Evolutionary conservation across 2,888 invertebrate species (phyloP), one percentile per base, ranked within the genome.

Genomic region (Ganaspis brasiliensis): DNA sequence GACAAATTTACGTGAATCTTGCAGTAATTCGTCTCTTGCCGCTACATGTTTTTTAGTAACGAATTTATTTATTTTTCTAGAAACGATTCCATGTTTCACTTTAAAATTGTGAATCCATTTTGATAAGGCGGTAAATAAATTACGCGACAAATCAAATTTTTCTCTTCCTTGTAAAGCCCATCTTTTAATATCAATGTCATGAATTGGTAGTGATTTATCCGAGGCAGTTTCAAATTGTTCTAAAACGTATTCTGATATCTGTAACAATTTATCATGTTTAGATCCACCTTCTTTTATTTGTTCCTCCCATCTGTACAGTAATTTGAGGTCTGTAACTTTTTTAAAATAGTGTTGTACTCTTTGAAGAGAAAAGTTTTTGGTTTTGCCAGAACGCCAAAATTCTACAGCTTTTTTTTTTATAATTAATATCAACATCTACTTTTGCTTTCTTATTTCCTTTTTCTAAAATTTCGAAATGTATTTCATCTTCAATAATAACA

Each of bases 381-480:
- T 70, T 31, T 74, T 74, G 21, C 70, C 55, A 19, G 56, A 74
- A 67, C 55, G 67, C 70, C 55, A 74, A 70, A 74, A 74, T 70
- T 56, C n/a, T 52, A 74, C 35, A 35, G 55, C 70, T n/a, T n/a
- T 16, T 74, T 74, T 55, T n/a, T n/a, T n/a, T n/a, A 35, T 35
- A 6, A 9, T 35, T 9, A 14, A 74, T 49, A 55, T 74, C 67
- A 8, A 67, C 24, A 45, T 63, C 74, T 19, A 67, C 52, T 67
- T 21, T 74, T 19, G 24, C 12, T 52, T 74, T 74, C 37, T 74
- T 74, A 31, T n/a, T 26, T 26, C 19, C 56, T 26, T 21, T 70
- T 70, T 40, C 24, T 70, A 14, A 4, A 21, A 21, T 55, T 74
- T 74, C 74, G 31, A 45, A 67, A 74, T 74, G 70, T 70, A n/a